Evolutionary conservation across 2,888 invertebrate species (phyloP).

Genomic region (Drosophila kanekoi): DNA sequence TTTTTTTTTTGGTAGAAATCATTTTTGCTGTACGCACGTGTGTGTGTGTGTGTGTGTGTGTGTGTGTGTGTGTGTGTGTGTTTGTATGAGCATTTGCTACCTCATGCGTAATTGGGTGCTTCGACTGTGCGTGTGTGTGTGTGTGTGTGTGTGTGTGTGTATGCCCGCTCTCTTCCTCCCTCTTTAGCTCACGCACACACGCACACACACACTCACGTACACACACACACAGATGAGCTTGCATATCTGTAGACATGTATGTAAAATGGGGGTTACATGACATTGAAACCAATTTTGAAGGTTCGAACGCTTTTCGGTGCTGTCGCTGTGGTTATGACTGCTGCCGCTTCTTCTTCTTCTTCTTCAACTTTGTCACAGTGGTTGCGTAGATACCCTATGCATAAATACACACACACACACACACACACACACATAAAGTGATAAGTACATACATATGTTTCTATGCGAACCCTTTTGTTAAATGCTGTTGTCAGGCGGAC

Average conservation of each 20-base stretch:
- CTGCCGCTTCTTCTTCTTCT: neutral
- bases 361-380: neutral
- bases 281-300: slow-evolving; percentile 78
- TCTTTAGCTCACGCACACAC: slow-evolving; percentile 8
- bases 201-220: slow-evolving; percentile 5
- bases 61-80: slow-evolving; percentile 17
- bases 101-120: slow-evolving; percentile 43
- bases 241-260: slow-evolving; percentile 26
- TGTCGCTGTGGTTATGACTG: neutral
- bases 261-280: slow-evolving; percentile 78
- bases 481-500: neutral
- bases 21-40: slow-evolving; percentile 15
- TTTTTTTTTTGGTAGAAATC: slow-evolving; percentile 6
- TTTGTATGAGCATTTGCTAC: slow-evolving; percentile 56
- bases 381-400: slow-evolving; percentile 3
- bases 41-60: slow-evolving; percentile 12
- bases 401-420: neutral
- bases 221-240: slow-evolving; percentile 15
- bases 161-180: slow-evolving; percentile 8
- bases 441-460: neutral
- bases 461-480: slow-evolving; percentile 3
- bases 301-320: slow-evolving; percentile 50
- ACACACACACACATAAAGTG: neutral
- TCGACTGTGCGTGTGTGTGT: slow-evolving; percentile 1
- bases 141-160: neutral